A percentile compares a stretch with the other conserved stretches of the same genome.
phyloP scores from a whole-genome alignment of 2,888 invertebrate species.

The Sylvicola fuscatus region DNA sequence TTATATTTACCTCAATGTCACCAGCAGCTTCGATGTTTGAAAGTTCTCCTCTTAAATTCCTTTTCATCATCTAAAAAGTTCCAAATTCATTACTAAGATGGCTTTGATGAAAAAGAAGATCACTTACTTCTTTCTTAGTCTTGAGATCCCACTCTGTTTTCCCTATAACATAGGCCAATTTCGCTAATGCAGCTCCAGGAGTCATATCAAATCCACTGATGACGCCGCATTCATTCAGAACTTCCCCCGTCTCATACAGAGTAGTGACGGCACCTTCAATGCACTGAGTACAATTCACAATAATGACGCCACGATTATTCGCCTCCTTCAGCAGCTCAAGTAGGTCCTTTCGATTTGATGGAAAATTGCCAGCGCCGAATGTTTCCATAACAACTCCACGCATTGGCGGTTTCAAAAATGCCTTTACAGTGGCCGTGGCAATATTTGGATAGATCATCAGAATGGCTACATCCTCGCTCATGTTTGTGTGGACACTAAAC shows the following conservation, averaged over 20 bases:
- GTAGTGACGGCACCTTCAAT: constrained; percentile 56
- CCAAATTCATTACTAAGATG: neutral
- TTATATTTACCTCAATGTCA: neutral
- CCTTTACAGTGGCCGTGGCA: constrained; percentile 48
- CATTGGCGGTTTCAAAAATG: constrained; percentile 55
- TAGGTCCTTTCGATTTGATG: constrained; percentile 62
- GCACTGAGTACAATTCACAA: constrained; percentile 88
- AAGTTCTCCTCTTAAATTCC: constrained; percentile 62
- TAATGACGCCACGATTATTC: constrained; percentile 53
- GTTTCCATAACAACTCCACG: constrained; percentile 72
- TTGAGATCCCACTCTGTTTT: constrained; percentile 44
- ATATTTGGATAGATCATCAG: constrained; percentile 84
- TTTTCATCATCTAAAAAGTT: constrained; percentile 44
- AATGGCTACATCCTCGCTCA: constrained; percentile 71
- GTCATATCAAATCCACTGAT: constrained; percentile 33
- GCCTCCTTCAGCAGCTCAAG: constrained; percentile 50
- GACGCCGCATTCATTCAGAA: constrained; percentile 17
- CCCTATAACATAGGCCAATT: constrained; percentile 73
- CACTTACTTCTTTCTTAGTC: constrained; percentile 38
- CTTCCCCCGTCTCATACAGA: constrained; percentile 71
- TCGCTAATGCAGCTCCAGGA: constrained; percentile 81
- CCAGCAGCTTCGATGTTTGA: constrained; percentile 17
- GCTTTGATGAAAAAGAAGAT: constrained; percentile 3
- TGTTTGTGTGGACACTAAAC: constrained; percentile 46
- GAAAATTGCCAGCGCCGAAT: constrained; percentile 88